Evolutionary conservation across 1,140 invertebrate species (phyloP).

Genomic region (Lasioglossum albipes): DNA sequence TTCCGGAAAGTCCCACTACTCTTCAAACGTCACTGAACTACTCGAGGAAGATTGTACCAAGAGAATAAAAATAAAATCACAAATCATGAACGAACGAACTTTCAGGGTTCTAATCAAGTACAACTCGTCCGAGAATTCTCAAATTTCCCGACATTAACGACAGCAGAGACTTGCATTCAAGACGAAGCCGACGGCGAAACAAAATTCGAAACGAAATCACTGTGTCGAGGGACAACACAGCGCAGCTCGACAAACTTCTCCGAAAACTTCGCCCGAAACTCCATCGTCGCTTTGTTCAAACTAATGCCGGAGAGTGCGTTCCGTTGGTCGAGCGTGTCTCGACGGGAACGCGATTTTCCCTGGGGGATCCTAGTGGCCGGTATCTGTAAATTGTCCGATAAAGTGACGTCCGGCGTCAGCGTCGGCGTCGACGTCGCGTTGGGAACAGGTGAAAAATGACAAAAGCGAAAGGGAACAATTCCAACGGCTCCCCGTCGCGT

Average conservation of each 20-base stretch:
- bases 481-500: background rate
- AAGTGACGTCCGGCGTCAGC: background rate
- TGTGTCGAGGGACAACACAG: background rate
- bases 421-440: background rate
- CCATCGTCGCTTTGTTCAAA: background rate
- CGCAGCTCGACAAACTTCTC: background rate
- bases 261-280: background rate
- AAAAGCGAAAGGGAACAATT: background rate
- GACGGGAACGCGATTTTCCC: background rate
- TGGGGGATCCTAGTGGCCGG: no score
- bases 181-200: background rate
- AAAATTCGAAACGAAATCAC: background rate
- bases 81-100: no score
- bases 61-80: no score
- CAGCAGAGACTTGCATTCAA: background rate
- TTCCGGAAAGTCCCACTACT: no score
- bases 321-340: background rate
- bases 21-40: no score
- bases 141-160: background rate
- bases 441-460: conserved; percentile 20
- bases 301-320: background rate
- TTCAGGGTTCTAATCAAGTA: no score
- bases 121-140: background rate
- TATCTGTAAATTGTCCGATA: conserved; percentile 20
- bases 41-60: no score